Evolutionary conservation across 2,113 vertebrate genomes (phyloP).

Genomic region (Prolemur simus): DNA sequence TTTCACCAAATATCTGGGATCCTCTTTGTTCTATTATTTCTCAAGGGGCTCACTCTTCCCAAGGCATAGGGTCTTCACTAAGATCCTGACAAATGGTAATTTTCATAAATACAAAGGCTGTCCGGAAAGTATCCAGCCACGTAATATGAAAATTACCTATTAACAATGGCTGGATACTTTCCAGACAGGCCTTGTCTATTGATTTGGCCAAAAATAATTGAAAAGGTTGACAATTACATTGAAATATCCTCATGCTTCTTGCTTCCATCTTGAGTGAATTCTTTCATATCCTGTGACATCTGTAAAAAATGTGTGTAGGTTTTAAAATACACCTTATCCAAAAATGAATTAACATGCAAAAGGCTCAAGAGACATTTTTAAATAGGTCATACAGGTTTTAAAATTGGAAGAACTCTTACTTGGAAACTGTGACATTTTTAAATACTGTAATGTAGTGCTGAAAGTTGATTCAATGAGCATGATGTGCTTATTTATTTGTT

Average conservation of each 20-base stretch:
- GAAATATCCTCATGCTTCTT: background rate
- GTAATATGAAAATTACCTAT: too few relatives aligned
- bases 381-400: background rate
- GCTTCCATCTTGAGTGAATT: background rate
- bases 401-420: background rate
- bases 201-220: conserved; percentile 60
- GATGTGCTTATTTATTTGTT: background rate
- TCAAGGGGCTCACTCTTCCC: background rate
- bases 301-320: background rate
- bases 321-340: conserved; percentile 2
- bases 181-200: background rate
- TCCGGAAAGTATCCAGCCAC: too few relatives aligned
- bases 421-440: background rate
- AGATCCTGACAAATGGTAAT: conserved; percentile 53
- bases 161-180: too few relatives aligned
- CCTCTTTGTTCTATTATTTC: conserved; percentile 59
- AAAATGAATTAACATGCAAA: background rate
- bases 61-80: conserved; percentile 50
- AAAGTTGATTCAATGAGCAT: background rate
- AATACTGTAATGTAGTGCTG: background rate
- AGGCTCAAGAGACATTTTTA: background rate
- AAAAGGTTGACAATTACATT: conserved; percentile 60
- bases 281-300: conserved; percentile 14
- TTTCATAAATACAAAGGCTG: conserved; percentile 44
- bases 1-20: conserved; percentile 27